A percentile compares a stretch with the other conserved stretches of the same genome.
Evolutionary conservation across 2,113 vertebrate species (phyloP).

Genomic region (Brevimyrus niger): DNA sequence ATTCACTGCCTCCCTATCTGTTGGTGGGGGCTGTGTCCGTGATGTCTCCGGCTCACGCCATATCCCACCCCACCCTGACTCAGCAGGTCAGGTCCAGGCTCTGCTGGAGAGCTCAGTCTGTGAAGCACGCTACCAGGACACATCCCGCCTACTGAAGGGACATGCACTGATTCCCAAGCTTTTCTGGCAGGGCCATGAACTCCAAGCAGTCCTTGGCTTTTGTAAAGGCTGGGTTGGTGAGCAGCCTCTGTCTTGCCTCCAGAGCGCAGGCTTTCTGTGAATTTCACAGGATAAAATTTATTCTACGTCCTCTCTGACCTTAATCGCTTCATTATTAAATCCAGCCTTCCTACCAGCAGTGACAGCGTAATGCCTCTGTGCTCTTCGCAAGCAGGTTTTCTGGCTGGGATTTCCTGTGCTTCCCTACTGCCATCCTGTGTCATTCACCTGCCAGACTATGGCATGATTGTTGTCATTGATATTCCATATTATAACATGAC

Average conservation of each 20-base stretch:
- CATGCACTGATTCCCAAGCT: conserved; percentile 1
- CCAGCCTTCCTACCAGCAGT: conserved; percentile 7
- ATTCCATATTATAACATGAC: background rate
- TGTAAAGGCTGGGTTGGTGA: background rate
- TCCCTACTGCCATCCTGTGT: background rate
- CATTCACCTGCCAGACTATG: background rate
- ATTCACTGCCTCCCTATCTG: background rate
- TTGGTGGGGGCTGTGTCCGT: background rate
- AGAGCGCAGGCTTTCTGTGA: background rate
- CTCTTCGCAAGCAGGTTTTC: background rate
- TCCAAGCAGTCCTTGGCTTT: background rate
- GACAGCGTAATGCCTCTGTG: background rate
- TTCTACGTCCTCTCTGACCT: conserved; percentile 5
- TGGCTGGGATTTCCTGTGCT: background rate
- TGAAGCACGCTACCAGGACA: background rate
- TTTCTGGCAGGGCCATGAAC: background rate
- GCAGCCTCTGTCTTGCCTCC: background rate
- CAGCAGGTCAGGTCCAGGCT: background rate
- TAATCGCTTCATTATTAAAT: conserved; percentile 16
- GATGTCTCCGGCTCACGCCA: too few relatives aligned
- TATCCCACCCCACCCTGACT: background rate
- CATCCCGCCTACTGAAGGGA: background rate
- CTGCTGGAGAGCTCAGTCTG: background rate
- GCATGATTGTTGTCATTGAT: background rate
- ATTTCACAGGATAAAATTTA: conserved; percentile 5